Percentiles rank a stretch among this genome's conserved stretches.
Evolutionary conservation across 2,797 vertebrate genomes (phyloP).

Genomic region (Masticophis lateralis): DNA sequence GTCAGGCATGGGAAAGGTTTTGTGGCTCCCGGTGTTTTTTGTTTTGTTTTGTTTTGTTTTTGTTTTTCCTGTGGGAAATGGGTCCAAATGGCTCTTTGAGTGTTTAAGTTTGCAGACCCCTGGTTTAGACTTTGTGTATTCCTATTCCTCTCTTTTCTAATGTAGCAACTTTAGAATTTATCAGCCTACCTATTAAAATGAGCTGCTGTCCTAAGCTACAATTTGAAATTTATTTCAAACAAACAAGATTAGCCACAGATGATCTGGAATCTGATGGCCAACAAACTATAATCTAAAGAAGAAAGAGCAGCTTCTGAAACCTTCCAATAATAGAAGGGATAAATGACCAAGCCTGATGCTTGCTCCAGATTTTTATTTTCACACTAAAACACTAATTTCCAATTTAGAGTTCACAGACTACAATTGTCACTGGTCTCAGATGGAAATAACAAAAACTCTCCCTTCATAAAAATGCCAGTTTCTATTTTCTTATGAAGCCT

Average conservation of each 20-base stretch:
- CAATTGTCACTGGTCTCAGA: background rate
- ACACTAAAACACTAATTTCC: background rate
- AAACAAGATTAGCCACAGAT: background rate
- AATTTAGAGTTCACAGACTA: background rate
- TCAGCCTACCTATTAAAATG: background rate
- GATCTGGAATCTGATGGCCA: background rate
- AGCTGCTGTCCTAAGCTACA: background rate
- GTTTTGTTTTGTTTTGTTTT: no score
- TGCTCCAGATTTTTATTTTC: background rate
- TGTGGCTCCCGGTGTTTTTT: no score
- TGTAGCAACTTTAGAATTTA: background rate
- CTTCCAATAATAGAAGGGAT: background rate
- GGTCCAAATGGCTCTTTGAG: no score
- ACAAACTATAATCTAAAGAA: background rate
- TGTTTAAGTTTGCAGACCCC: no score
- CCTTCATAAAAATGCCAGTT: background rate
- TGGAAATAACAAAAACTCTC: background rate
- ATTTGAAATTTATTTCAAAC: background rate
- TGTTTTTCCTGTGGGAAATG: no score
- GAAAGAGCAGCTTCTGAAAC: background rate
- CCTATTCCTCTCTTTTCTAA: background rate
- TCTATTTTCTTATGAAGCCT: background rate
- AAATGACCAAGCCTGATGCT: background rate
- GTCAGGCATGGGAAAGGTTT: no score
- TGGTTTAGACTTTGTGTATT: background rate